A percentile compares a stretch with the other conserved stretches of the same genome.
Evolutionary conservation across 2,888 invertebrate species (phyloP).

Genomic region (Agrotis puta): DNA sequence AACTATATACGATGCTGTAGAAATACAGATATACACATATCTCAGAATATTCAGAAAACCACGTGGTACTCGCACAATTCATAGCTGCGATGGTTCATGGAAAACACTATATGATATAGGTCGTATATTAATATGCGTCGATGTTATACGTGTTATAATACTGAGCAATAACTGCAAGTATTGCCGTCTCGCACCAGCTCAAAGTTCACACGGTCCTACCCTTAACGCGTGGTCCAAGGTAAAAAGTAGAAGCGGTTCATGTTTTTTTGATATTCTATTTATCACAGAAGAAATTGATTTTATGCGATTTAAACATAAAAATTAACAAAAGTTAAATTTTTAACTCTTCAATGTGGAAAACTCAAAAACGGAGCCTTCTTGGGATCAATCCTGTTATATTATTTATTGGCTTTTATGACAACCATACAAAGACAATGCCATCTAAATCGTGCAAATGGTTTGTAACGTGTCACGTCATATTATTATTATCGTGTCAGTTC

Average conservation of each 20-base stretch:
- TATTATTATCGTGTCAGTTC: neutral
- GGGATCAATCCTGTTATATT: too few species aligned
- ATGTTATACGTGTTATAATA: constrained; percentile 63
- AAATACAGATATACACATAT: too few species aligned
- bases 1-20: too few species aligned
- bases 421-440: neutral
- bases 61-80: too few species aligned
- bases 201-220: constrained; percentile 76
- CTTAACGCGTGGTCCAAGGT: constrained; percentile 67
- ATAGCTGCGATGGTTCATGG: neutral
- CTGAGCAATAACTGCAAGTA: constrained; percentile 74
- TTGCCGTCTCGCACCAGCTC: constrained; percentile 74
- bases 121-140: constrained; percentile 28
- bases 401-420: neutral
- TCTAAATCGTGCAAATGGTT: neutral
- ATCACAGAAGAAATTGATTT: neutral
- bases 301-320: too few species aligned
- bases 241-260: constrained; percentile 43
- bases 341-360: too few species aligned
- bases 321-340: too few species aligned
- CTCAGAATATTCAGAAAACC: neutral
- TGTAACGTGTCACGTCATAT: neutral
- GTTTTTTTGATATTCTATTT: neutral
- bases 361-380: too few species aligned
- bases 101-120: neutral